Evolutionary conservation across 2,113 vertebrate genomes (phyloP).

Genomic region (Paraplagusia blochii): DNA sequence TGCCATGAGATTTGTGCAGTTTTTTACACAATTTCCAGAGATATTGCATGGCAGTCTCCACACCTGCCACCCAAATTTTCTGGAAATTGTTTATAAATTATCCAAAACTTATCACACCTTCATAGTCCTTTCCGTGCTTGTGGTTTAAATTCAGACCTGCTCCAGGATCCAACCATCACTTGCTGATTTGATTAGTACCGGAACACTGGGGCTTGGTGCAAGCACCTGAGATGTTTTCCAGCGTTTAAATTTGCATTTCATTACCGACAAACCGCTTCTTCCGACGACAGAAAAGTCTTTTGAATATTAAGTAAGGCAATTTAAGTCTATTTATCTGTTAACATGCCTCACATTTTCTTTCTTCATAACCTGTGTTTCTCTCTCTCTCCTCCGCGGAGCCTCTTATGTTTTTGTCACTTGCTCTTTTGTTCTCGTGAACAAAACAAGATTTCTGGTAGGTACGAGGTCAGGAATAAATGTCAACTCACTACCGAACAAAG

Average conservation of each 20-base stretch:
- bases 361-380: too few species aligned
- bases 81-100: too few species aligned
- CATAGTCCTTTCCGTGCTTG: too few species aligned
- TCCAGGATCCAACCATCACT: not conserved
- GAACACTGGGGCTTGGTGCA: slow-evolving; percentile 10
- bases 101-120: too few species aligned
- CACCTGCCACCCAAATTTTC: too few species aligned
- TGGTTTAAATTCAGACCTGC: not conserved
- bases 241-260: slow-evolving; percentile 13
- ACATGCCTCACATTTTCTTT: not conserved
- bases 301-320: slow-evolving; percentile 24
- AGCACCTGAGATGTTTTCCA: slow-evolving; percentile 11
- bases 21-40: too few species aligned
- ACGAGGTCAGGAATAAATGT: not conserved
- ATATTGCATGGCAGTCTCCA: too few species aligned
- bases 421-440: not conserved
- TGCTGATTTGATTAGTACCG: slow-evolving; percentile 16
- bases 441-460: not conserved
- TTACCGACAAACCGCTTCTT: slow-evolving; percentile 5
- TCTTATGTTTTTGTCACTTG: not conserved
- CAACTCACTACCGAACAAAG: not conserved
- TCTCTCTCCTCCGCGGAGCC: not conserved
- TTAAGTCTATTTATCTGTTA: not conserved
- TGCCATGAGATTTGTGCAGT: too few species aligned
- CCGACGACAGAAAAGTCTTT: not conserved